phyloP scores from a whole-genome alignment of 2,797 vertebrate genomes.

The Anas capensis region DNA sequence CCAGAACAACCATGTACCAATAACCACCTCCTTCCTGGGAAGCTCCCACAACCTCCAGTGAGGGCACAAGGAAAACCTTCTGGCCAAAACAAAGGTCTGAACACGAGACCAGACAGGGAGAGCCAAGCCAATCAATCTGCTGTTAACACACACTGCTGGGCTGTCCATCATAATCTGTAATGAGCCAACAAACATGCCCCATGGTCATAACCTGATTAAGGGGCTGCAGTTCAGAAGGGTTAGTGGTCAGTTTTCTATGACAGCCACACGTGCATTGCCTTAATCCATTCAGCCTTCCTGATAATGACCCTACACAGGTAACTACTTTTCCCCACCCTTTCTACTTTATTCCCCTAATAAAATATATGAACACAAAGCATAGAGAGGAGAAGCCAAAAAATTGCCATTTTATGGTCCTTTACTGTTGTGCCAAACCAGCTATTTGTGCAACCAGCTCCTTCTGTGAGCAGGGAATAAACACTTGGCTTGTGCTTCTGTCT shows the following conservation, averaged over 20 bases:
- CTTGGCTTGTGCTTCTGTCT: background rate
- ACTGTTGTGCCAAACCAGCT: slow-evolving; percentile 7
- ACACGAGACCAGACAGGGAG: background rate
- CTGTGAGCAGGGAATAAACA: background rate
- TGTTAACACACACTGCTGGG: background rate
- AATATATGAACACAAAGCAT: slow-evolving; percentile 76
- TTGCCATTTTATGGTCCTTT: slow-evolving; percentile 67
- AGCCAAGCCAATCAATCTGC: background rate
- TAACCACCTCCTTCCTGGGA: background rate
- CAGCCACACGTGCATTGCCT: slow-evolving; percentile 18
- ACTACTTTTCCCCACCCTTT: slow-evolving; percentile 40
- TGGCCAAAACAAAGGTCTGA: background rate
- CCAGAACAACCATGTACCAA: background rate
- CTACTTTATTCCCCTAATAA: slow-evolving; percentile 56
- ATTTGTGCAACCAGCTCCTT: slow-evolving; percentile 3
- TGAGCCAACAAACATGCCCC: background rate
- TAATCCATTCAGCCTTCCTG: slow-evolving; percentile 51
- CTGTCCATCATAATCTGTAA: background rate
- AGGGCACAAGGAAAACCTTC: background rate
- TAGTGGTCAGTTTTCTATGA: background rate
- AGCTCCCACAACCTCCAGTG: background rate
- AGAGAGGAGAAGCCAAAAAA: slow-evolving; percentile 78
- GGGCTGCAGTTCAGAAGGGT: background rate
- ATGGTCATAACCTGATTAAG: background rate
- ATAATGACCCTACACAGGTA: background rate